Evolutionary conservation across 2,888 invertebrate genomes (phyloP), one percentile per base, ranked within the genome.

Genomic region (Lepidocyrtoides sp.): DNA sequence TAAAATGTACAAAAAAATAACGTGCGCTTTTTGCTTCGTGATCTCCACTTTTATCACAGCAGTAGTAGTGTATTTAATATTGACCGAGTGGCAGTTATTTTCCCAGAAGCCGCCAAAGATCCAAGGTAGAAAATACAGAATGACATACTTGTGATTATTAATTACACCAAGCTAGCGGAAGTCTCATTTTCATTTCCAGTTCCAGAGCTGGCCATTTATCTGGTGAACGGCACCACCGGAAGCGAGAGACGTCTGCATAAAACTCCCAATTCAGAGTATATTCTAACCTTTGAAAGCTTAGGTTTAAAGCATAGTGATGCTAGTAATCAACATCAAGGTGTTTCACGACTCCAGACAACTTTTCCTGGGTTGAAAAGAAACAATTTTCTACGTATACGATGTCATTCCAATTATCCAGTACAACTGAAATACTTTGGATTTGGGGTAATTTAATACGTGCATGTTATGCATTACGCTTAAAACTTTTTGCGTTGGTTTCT

Each of bases 1-100:
- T 12, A 91, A 92, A 86, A 92, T 92, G 92, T 92, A 92, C 83
- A 92, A 92, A 89, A 92, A 89, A 72, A 23, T 92, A 60, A 63
- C 87, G 32, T 91, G 89, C 86, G 89, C 92, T 51, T 82, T 92
- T 66, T 92, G 91, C 81, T 86, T 81, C 57, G 91, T 90, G 79
- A 81, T 89, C 85, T 77, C 75, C 23, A 41, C 91, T 10, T 82
- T 92, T 41, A 69, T 91, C 57, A 51, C 87, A 32, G 87, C 91
- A 2, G 91, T 89, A 57, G 69, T 91, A 14, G 29, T 92, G 20
- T 92, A 91, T 51, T 75, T 92, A 41, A 54, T 89, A 14, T n/a
- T 79, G 32, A 75, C 82, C 4, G 57, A 89, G 63, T 72, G 82
- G 51, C 8, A 82, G 41, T 7, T 89, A 75, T 89, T 89, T 83